Conservation (phyloP, 2,113 vertebrate genomes). For the Nestor notabilis region DNA sequence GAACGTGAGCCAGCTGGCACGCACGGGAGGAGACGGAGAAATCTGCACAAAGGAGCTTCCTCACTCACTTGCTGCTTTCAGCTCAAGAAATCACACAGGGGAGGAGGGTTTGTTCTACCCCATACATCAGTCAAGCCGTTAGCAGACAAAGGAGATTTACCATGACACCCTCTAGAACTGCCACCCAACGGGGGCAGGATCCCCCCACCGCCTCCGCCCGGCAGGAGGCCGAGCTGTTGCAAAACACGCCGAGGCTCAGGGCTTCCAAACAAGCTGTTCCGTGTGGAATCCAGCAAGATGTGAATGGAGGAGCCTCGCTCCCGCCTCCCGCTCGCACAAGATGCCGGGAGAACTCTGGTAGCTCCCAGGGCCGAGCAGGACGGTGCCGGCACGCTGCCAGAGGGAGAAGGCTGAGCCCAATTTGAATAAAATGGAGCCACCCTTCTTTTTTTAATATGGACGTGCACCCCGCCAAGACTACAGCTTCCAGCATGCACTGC, state of each 20-base stretch:
- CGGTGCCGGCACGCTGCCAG: neutral
- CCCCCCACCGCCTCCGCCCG: neutral
- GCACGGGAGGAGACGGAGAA: conserved; percentile 62
- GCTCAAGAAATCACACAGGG: conserved; percentile 53
- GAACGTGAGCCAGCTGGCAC: conserved; percentile 69
- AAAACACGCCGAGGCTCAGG: neutral
- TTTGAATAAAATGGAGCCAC: conserved; percentile 53
- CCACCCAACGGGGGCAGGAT: conserved; percentile 7
- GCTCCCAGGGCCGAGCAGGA: neutral
- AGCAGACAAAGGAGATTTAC: conserved; percentile 61
- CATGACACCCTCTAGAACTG: conserved; percentile 27
- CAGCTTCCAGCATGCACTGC: conserved; percentile 56
- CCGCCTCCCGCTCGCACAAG: neutral
- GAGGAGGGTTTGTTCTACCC: conserved; percentile 39
- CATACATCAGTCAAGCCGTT: neutral
- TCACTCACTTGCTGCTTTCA: conserved; percentile 68
- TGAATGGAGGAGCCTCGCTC: neutral
- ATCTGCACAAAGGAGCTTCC: conserved; percentile 72
- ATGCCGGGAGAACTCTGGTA: neutral
- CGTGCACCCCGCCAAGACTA: conserved; percentile 28
- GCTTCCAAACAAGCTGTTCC: conserved; percentile 28
- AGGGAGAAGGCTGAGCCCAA: neutral
- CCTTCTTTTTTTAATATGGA: conserved; percentile 59
- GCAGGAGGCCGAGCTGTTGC: neutral
- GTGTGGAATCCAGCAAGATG: neutral